Evolutionary conservation across 2,113 vertebrate species (phyloP), one percentile per base, ranked within the genome.

Genomic region (Oreochromis niloticus): DNA sequence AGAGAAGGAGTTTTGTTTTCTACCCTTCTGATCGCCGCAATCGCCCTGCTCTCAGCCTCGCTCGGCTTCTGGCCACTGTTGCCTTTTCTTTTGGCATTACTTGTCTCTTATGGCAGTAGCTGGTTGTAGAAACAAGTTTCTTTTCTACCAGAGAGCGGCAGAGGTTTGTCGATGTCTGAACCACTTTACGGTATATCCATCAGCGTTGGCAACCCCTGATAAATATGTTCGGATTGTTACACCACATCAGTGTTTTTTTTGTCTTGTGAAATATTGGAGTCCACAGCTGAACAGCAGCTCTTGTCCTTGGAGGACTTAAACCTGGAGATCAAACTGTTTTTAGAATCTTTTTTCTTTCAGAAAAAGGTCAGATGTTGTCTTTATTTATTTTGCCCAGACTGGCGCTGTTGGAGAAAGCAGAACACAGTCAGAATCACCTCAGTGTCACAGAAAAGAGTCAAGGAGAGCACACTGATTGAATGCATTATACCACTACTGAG

Each of bases 1-100:
- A 89, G 68, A 88, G 68, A 87, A 66, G 59, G 92, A 90, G 83
- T 90, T 93, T 87, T 91, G 91, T 92, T 94, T 94, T 93, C 59
- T 79, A 55, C 81, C 36, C 55, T n/a, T 85, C 55, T 82, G 88
- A 88, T 81, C 84, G 80, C 82, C 46, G 81, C 79, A 63, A 75
- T 86, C 36, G 50, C 54, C 83, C 83, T 82, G 32, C 78, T 93
- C 84, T 71, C 61, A 55, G 66, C 85, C 75, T 57, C 52, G 3
- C 79, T 83, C 55, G 12, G 87, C 63, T 89, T 57, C 71, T 48
- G 32, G 84, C 80, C 81, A 89, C 88, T 48, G 86, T 89, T 85
- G 83, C 81, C 41, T 80, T 85, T 83, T 87, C 80, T 81, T 48
- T 84, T 78, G 63, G 63, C 81, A 57, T 83, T 82, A 84, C 55